Base-by-base conservation (phyloP, 2,113 vertebrate genomes). In the Calonectris borealis region DNA sequence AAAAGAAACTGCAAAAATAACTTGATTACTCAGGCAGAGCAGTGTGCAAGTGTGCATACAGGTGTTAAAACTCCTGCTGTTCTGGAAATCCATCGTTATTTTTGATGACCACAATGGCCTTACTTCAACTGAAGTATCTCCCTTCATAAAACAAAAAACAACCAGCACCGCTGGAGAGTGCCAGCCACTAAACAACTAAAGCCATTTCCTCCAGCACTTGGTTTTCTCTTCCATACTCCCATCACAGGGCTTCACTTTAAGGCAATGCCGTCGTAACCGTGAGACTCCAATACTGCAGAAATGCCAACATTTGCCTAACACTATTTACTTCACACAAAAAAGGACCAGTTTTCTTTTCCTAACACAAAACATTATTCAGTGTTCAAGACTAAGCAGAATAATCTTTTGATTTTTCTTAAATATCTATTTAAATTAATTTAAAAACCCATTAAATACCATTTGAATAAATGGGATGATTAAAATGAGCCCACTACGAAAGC, bases 211-310 rank as follows among this genome's bases (percentile, higher is more conserved):
- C 49, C 73, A 55, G 2, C 10, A 8, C 42, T 19, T 32, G 24
- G 8, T 60, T 65, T 52, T 73, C 40, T 61, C n/a, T 44, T 19
- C 36, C 16, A 13, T 6, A 32, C 2, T 81, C 40, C 38, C 82
- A 3, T 19, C 34, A 15, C 13, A 58, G 27, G 7, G 17, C 49
- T 92, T 49, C 38, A 25, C 3, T 6, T 2, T 19, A 22, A 61
- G 58, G 8, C 9, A 76, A 64, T 2, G 38, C 36, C 46, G 16
- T 0, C 1, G 2, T 2, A 49, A 54, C 32, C 8, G 4, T 24
- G 13, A 55, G 40, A 42, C 16, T 62, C 36, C 21, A n/a, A n/a
- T 6, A 22, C 13, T 54, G 57, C 65, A 81, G 24, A 7, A 75
- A 87, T 2, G 13, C 65, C 65, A 75, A 21, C 2, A 5, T 49